Evolutionary conservation across 2,888 invertebrate species (phyloP).

Genomic region (Drosophila pegasa): DNA sequence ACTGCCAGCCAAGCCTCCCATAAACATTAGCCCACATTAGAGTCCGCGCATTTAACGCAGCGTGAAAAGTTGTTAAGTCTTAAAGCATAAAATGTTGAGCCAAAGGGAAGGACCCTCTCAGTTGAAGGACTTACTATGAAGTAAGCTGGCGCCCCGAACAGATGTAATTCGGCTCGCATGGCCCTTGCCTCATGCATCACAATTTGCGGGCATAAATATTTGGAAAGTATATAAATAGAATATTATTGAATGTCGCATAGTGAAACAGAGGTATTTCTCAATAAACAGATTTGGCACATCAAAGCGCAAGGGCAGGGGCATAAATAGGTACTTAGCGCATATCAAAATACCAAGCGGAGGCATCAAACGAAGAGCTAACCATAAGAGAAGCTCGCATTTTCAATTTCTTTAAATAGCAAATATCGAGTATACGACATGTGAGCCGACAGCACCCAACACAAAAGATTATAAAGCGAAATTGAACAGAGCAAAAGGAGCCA

Average conservation of each 20-base stretch:
- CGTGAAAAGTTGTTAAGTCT: conserved; percentile 25
- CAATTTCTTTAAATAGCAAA: conserved; percentile 21
- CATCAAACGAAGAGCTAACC: conserved; percentile 10
- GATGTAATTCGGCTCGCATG: conserved; percentile 1
- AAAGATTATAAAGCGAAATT: neutral
- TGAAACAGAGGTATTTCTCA: conserved; percentile 28
- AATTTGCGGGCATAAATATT: conserved; percentile 5
- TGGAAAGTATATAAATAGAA: conserved; percentile 11
- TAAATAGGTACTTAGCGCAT: conserved; percentile 11
- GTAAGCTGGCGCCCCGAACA: conserved; percentile 36
- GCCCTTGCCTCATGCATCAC: neutral
- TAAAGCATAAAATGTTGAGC: conserved; percentile 9
- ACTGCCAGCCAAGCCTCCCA: neutral
- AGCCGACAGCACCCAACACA: conserved; percentile 2
- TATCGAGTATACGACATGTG: conserved; percentile 46
- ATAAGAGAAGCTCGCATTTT: conserved; percentile 12
- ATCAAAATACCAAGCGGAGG: neutral
- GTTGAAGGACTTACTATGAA: conserved; percentile 20
- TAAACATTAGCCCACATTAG: neutral
- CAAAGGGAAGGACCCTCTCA: neutral
- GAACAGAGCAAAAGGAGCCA: neutral
- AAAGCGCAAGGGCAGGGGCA: conserved; percentile 27
- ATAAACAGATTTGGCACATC: conserved; percentile 35
- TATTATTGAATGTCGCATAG: conserved; percentile 37
- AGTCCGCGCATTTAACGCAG: conserved; percentile 15